phyloP scores from a whole-genome alignment of 1,140 invertebrate species.

The Habropoda laboriosa region DNA sequence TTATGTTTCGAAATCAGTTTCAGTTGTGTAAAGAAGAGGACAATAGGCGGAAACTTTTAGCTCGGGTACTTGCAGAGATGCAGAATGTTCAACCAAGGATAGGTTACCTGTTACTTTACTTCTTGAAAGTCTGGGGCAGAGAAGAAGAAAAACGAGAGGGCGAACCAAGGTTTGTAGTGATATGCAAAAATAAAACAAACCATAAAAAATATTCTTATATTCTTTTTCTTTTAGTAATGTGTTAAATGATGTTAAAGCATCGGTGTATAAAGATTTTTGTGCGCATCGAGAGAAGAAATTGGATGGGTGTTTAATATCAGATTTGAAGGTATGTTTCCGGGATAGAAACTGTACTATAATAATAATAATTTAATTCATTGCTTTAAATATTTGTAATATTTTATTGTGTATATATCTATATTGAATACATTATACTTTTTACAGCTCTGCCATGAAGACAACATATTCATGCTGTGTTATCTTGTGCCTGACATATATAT shows the following conservation, averaged over 20 bases:
- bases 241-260: conserved; percentile 89
- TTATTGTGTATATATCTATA: not conserved
- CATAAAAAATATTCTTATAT: not conserved
- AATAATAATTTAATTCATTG: not conserved
- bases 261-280: conserved; percentile 93
- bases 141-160: conserved; percentile 83
- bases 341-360: not conserved
- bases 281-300: conserved; percentile 90
- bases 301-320: conserved; percentile 88
- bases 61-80: conserved; percentile 89
- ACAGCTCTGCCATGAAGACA: conserved; percentile 91
- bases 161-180: conserved; percentile 77
- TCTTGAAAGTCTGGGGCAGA: conserved; percentile 89
- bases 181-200: not conserved
- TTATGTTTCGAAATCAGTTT: conserved; percentile 89
- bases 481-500: conserved; percentile 95
- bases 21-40: conserved; percentile 89
- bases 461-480: conserved; percentile 93
- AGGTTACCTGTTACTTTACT: conserved; percentile 94
- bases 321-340: conserved; percentile 85
- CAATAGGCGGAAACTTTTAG: conserved; percentile 87
- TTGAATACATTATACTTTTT: conserved; percentile 54
- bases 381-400: not conserved
- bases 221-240: conserved; percentile 67
- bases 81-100: conserved; percentile 87